Percentiles rank a stretch among this genome's conserved stretches.
Evolutionary conservation across 1,140 invertebrate genomes (phyloP).

Genomic region (Conus betulinus): DNA sequence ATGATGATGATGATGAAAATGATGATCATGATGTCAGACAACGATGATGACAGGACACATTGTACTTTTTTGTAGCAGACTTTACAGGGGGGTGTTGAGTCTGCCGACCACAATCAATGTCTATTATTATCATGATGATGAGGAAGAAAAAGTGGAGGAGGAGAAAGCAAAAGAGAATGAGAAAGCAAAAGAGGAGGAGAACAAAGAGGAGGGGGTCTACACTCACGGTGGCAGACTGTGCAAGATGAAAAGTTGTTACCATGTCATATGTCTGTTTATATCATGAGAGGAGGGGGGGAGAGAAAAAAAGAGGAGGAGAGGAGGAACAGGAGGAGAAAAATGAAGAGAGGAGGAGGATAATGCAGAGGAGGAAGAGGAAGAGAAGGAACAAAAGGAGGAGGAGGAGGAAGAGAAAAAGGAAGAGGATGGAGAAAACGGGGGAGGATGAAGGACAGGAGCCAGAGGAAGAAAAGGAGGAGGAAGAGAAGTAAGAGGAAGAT

Average conservation of each 20-base stretch:
- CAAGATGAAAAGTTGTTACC: too few species aligned
- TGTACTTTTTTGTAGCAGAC: too few species aligned
- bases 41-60: too few species aligned
- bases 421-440: not conserved
- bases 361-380: not conserved
- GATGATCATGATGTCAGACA: too few species aligned
- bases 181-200: not conserved
- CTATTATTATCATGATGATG: too few species aligned
- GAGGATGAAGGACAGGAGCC: not conserved
- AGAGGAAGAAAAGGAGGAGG: not conserved
- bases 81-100: too few species aligned
- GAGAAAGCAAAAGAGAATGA: constrained; percentile 13
- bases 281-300: too few species aligned
- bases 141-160: constrained; percentile 8
- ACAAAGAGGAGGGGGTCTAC: too few species aligned
- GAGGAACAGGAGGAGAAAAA: not conserved
- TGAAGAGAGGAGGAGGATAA: not conserved
- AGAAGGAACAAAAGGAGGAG: not conserved
- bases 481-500: not conserved
- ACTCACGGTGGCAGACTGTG: too few species aligned
- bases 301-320: not conserved
- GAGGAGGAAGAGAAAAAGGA: not conserved
- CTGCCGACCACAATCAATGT: too few species aligned
- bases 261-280: too few species aligned
- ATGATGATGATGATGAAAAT: too few species aligned